Evolutionary conservation across 1,140 invertebrate species (phyloP).

Genomic region (Aphelenchoides besseyi): DNA sequence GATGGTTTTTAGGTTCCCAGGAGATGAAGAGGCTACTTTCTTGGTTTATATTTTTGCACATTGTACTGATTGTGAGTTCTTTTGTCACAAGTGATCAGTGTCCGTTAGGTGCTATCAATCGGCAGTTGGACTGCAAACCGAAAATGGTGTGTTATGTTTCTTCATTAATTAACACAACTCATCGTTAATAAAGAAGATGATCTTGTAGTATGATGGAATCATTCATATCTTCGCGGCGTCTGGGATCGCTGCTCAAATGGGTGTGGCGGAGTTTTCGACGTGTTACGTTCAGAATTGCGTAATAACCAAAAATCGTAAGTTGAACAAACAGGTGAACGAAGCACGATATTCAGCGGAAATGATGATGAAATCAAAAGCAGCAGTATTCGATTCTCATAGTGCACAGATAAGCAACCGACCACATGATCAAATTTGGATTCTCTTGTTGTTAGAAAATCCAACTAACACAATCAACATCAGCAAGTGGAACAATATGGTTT

Average conservation of each 20-base stretch:
- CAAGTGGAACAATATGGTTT: conserved; percentile 19
- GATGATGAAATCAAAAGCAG: neutral
- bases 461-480: conserved; percentile 17
- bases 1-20: no score
- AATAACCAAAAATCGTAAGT: neutral
- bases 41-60: no score
- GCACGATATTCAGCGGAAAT: neutral
- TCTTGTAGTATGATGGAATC: neutral
- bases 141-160: neutral
- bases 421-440: conserved; percentile 21
- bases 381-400: neutral
- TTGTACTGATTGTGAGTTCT: no score
- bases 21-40: no score
- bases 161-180: neutral
- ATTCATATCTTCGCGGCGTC: neutral
- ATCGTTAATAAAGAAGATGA: no score
- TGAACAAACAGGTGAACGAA: conserved; percentile 1
- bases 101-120: neutral
- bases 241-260: neutral
- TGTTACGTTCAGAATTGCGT: neutral
- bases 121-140: neutral
- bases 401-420: neutral
- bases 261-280: neutral
- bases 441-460: conserved; percentile 25
- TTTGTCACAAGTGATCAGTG: neutral